phyloP scores from a whole-genome alignment of 2,113 vertebrate species.

The Gulo gulo region DNA sequence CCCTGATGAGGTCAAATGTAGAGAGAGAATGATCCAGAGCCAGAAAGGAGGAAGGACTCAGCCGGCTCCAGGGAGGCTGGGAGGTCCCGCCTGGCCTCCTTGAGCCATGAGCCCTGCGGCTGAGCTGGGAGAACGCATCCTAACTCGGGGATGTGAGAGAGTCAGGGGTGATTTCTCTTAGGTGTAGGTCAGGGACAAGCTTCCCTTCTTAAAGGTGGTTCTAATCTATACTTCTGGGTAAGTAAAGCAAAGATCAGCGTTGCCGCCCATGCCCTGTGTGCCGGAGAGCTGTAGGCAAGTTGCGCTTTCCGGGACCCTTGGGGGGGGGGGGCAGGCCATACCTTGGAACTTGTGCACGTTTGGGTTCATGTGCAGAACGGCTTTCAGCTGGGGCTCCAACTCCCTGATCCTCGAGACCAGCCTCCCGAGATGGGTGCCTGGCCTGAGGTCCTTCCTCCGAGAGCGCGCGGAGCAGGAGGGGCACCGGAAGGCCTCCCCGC shows the following conservation, averaged over 20 bases:
- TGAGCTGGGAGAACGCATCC: background rate
- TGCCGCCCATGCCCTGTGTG: background rate
- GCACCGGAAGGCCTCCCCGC: rapidly evolving
- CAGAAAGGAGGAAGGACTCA: background rate
- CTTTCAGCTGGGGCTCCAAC: background rate
- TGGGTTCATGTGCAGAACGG: background rate
- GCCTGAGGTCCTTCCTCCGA: background rate
- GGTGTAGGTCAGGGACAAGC: background rate
- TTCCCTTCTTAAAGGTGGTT: no score
- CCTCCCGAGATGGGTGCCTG: rapidly evolving
- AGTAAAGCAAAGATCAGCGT: background rate
- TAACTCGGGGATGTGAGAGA: background rate
- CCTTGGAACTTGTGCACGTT: background rate
- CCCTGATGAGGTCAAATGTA: no score
- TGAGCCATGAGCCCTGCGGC: background rate
- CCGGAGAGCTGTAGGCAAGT: background rate
- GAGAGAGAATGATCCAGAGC: background rate
- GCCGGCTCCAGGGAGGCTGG: background rate
- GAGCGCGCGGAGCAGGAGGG: background rate
- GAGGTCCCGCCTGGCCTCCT: background rate
- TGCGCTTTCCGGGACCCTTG: rapidly evolving
- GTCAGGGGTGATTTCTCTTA: background rate
- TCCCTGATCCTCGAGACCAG: background rate
- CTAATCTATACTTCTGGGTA: background rate
- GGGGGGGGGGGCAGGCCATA: background rate